A percentile compares a stretch with the other conserved stretches of the same genome.
Evolutionary conservation across 2,113 vertebrate species (phyloP).

Genomic region (Macrotis lagotis): DNA sequence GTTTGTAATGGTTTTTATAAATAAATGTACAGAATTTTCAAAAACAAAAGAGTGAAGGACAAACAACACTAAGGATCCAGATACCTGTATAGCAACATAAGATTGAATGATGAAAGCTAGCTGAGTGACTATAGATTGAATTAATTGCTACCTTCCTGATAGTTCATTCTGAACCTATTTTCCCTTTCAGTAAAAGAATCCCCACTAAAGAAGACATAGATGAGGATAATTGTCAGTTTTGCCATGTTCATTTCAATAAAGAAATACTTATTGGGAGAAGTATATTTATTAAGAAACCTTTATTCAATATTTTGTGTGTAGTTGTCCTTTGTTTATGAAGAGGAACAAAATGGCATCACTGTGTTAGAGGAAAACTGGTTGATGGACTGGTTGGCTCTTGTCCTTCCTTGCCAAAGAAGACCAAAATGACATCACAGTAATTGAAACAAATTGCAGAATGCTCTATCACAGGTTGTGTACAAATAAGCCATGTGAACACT

Average conservation of each 20-base stretch:
- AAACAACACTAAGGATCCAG: too few relatives aligned
- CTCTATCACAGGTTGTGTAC: too few relatives aligned
- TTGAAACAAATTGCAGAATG: too few relatives aligned
- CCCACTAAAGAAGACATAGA: background rate
- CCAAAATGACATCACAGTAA: too few relatives aligned
- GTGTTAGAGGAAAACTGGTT: too few relatives aligned
- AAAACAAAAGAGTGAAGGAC: too few relatives aligned
- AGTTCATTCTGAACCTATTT: background rate
- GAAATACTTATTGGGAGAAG: background rate
- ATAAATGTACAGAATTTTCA: conserved; percentile 51
- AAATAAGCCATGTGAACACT: too few relatives aligned
- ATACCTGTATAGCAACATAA: background rate
- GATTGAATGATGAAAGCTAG: background rate
- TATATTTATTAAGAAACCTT: background rate
- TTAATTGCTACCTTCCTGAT: background rate
- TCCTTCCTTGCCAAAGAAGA: too few relatives aligned
- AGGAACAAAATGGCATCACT: too few relatives aligned
- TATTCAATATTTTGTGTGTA: background rate
- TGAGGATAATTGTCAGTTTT: background rate
- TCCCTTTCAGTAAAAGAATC: background rate
- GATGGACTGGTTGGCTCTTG: too few relatives aligned
- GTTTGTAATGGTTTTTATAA: conserved; percentile 72
- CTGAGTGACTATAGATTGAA: background rate
- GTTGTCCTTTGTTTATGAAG: too few relatives aligned
- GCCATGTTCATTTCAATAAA: background rate